phyloP scores from a whole-genome alignment of 2,113 vertebrate genomes.

The Channa maculata region DNA sequence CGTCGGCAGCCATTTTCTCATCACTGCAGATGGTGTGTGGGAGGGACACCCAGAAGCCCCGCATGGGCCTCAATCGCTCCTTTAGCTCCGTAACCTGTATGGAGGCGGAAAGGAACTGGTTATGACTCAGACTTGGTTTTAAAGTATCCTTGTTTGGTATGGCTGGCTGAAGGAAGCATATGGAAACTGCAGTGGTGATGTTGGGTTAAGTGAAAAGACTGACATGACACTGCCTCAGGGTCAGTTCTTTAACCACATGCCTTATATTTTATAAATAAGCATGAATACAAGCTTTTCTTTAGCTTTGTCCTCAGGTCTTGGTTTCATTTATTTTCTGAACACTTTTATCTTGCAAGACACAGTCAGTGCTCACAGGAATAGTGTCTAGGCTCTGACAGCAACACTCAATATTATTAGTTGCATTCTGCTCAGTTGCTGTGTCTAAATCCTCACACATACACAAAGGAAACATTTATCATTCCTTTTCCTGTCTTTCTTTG shows the following conservation, averaged over 20 bases:
- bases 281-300: slow-evolving; percentile 5
- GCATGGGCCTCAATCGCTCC: slow-evolving; percentile 86
- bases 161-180: slow-evolving; percentile 48
- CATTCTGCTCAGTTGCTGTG: background rate
- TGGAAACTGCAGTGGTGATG: slow-evolving; percentile 37
- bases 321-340: slow-evolving; percentile 31
- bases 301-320: slow-evolving; percentile 6
- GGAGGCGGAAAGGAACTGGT: slow-evolving; percentile 51
- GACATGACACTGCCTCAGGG: slow-evolving; percentile 34
- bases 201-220: slow-evolving; percentile 30
- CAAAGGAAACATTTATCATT: background rate
- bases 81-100: slow-evolving; percentile 88
- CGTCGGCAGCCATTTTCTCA: slow-evolving; percentile 84
- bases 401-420: slow-evolving; percentile 17
- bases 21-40: slow-evolving; percentile 89
- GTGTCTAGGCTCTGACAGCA: slow-evolving; percentile 23
- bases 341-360: slow-evolving; percentile 5
- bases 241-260: slow-evolving; percentile 20
- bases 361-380: slow-evolving; percentile 6
- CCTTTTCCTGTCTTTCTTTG: too few relatives aligned
- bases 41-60: slow-evolving; percentile 89
- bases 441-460: slow-evolving; percentile 1
- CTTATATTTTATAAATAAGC: slow-evolving; percentile 42
- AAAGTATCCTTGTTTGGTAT: slow-evolving; percentile 56
- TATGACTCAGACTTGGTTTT: slow-evolving; percentile 70